A percentile compares a stretch with the other conserved stretches of the same genome.
These are phyloP conservation scores for Sphenodon punctatus DNA, from an alignment of 2,797 vertebrate genomes.

Conservation along the genomic window DNA sequence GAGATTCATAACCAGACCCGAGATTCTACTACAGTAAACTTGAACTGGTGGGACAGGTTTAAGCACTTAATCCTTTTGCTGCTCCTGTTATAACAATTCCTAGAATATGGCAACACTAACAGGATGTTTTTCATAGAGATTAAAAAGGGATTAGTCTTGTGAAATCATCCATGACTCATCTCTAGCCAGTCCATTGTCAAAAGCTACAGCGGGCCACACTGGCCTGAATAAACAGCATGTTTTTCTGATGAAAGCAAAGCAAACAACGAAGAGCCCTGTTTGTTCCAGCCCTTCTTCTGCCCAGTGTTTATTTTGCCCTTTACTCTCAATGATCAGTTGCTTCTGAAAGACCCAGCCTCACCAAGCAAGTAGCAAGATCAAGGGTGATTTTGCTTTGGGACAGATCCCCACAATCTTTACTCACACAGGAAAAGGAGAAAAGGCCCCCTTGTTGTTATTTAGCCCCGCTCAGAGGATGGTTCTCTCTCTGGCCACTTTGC, in stretches of 20 bases:
- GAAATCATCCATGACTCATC: slow-evolving; percentile 50
- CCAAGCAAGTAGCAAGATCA: neutral
- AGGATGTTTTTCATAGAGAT: slow-evolving; percentile 64
- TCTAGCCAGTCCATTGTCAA: slow-evolving; percentile 30
- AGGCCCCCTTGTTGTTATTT: neutral
- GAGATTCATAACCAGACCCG: neutral
- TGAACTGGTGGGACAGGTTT: slow-evolving; percentile 32
- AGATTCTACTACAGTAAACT: slow-evolving; percentile 30
- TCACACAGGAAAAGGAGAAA: neutral
- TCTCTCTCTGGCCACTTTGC: too few relatives aligned
- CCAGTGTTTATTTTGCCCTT: slow-evolving; percentile 6
- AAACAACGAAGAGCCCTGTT: slow-evolving; percentile 13
- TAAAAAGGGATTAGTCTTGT: slow-evolving; percentile 57
- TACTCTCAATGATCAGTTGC: neutral
- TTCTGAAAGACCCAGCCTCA: neutral
- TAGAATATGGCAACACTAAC: slow-evolving; percentile 54
- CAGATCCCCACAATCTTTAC: neutral
- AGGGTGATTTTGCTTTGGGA: neutral
- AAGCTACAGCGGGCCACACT: slow-evolving; percentile 21
- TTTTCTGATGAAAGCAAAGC: slow-evolving; percentile 39
- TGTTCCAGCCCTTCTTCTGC: neutral
- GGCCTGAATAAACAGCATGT: slow-evolving; percentile 1
- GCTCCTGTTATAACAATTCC: slow-evolving; percentile 53
- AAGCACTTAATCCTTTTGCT: slow-evolving; percentile 52
- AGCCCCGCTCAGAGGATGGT: neutral